These are phyloP conservation scores for Agelastica alni DNA, from an alignment of 2,888 invertebrate species.

Conservation along the genomic window DNA sequence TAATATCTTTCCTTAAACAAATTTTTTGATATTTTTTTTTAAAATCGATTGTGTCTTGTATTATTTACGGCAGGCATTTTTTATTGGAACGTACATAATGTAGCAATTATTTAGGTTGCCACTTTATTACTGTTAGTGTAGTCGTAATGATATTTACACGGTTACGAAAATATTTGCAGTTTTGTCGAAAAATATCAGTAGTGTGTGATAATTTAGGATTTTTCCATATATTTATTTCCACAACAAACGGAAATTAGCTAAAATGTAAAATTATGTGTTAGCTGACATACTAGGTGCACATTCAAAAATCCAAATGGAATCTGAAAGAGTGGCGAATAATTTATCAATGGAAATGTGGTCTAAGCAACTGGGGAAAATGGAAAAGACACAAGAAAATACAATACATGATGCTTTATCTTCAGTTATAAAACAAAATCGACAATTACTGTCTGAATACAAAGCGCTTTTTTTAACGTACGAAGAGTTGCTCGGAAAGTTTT, in stretches of 20 bases:
- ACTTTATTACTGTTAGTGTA: too few species aligned
- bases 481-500: conserved; percentile 37
- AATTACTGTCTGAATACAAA: conserved; percentile 49
- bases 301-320: conserved; percentile 44
- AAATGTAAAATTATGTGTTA: conserved; percentile 29
- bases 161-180: neutral
- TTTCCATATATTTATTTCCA: too few species aligned
- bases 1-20: too few species aligned
- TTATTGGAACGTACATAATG: too few species aligned
- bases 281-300: conserved; percentile 42
- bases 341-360: conserved; percentile 49
- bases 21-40: too few species aligned
- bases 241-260: too few species aligned
- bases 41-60: too few species aligned
- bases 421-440: conserved; percentile 48
- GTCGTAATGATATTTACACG: too few species aligned
- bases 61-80: too few species aligned
- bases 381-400: conserved; percentile 42
- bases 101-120: too few species aligned
- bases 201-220: too few species aligned
- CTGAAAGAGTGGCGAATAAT: conserved; percentile 43
- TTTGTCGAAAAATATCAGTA: too few species aligned
- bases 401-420: conserved; percentile 45
- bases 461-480: conserved; percentile 45
- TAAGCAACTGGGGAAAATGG: conserved; percentile 47